Conservation (phyloP, 2,113 vertebrate genomes). For the Neofelis nebulosa region DNA sequence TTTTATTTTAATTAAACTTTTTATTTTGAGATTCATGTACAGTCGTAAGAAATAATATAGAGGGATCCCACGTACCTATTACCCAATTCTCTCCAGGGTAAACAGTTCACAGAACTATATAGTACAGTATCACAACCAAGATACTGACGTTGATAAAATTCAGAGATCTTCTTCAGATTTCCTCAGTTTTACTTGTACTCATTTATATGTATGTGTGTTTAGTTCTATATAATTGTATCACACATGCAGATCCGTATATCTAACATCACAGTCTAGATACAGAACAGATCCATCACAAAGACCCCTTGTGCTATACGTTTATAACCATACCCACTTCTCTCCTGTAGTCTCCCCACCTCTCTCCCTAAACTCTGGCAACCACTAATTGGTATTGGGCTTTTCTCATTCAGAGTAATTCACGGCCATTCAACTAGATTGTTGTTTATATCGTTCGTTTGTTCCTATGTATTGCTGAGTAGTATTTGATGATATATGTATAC, state of each 20-base stretch:
- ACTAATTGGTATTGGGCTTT: background rate
- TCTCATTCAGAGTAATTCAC: background rate
- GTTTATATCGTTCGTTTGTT: background rate
- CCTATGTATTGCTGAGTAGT: background rate
- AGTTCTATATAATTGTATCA: background rate
- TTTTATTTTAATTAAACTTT: background rate
- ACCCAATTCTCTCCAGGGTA: background rate
- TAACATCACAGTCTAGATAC: background rate
- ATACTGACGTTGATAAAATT: background rate
- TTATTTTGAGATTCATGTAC: background rate
- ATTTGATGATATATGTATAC: background rate
- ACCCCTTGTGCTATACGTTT: background rate
- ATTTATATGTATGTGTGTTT: background rate
- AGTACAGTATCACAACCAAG: background rate
- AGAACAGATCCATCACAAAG: background rate
- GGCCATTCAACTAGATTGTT: background rate
- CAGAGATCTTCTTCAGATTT: background rate
- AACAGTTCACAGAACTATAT: background rate
- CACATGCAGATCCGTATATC: no score
- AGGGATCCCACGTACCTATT: background rate
- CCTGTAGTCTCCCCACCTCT: background rate
- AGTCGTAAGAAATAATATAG: background rate
- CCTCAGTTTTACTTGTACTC: background rate
- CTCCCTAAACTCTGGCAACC: background rate
- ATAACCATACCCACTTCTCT: background rate